These are phyloP conservation scores for Trissonchulus sp. DNA, from an alignment of 2,888 invertebrate genomes.

Conservation along the genomic window DNA sequence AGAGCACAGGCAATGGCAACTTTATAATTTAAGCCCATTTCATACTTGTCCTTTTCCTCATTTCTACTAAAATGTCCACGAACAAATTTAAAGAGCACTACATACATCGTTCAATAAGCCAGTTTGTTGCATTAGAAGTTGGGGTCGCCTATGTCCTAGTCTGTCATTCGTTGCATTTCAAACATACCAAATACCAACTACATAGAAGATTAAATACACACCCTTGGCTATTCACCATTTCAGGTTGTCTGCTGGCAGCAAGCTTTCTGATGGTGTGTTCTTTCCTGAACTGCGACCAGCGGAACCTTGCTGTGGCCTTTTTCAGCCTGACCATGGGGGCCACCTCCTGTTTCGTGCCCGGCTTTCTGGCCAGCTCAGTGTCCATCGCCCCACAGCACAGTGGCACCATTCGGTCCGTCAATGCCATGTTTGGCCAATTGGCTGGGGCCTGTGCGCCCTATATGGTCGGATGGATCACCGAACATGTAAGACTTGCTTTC, in stretches of 20 bases:
- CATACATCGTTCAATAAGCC: too few species aligned
- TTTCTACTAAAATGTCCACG: too few species aligned
- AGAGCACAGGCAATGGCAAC: too few species aligned
- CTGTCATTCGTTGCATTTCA: too few species aligned
- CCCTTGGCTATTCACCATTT: too few species aligned
- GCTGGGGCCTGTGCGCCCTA: neutral
- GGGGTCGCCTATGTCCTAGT: too few species aligned
- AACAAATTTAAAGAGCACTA: too few species aligned
- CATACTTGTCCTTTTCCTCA: too few species aligned
- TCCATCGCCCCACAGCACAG: conserved; percentile 17
- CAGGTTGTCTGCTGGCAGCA: neutral
- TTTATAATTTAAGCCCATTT: too few species aligned
- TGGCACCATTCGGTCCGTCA: conserved; percentile 11
- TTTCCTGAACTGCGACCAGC: conserved; percentile 9
- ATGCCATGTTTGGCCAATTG: neutral
- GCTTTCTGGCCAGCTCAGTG: conserved; percentile 14
- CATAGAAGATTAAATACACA: too few species aligned
- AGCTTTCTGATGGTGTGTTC: conserved; percentile 17
- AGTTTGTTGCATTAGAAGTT: too few species aligned
- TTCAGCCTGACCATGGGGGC: neutral
- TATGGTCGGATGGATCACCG: neutral
- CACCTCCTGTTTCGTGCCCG: conserved; percentile 3
- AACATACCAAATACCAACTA: too few species aligned
- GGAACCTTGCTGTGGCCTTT: neutral
- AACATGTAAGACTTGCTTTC: conserved; percentile 6